Conservation (phyloP, 2,797 vertebrate species). For the Scleropages formosus region DNA sequence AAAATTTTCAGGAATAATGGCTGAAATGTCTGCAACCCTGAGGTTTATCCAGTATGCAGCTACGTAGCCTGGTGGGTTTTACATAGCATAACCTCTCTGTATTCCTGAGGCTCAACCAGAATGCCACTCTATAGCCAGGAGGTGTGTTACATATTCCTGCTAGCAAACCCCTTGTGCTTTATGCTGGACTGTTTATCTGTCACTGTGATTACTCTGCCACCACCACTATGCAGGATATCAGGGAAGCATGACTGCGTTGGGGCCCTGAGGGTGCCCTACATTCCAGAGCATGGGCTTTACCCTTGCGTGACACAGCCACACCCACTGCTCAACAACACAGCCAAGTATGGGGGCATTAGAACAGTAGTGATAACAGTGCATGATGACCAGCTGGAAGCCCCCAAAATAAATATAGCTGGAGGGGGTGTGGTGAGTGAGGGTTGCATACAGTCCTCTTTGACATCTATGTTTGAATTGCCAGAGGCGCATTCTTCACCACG, state of each 20-base stretch:
- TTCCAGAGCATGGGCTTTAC: not conserved
- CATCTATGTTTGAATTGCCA: too few species aligned
- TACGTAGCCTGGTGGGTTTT: not conserved
- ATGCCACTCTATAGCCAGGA: not conserved
- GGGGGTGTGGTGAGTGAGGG: too few species aligned
- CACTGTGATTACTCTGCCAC: not conserved
- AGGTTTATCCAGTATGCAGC: slow-evolving; percentile 14
- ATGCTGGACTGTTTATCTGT: not conserved
- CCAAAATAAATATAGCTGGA: too few species aligned
- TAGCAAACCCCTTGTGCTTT: not conserved
- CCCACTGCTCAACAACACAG: not conserved
- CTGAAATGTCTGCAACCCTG: not conserved
- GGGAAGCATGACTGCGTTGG: not conserved
- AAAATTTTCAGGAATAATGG: slow-evolving; percentile 5
- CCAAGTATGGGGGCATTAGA: too few species aligned
- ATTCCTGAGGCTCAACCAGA: not conserved
- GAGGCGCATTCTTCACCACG: too few species aligned
- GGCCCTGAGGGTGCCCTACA: not conserved
- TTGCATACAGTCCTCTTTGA: too few species aligned
- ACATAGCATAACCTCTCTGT: too few species aligned
- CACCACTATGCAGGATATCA: not conserved
- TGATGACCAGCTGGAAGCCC: too few species aligned
- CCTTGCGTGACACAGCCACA: not conserved
- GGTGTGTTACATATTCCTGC: not conserved
- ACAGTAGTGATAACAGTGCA: too few species aligned